A percentile compares a stretch with the other conserved stretches of the same genome.
phyloP scores from a whole-genome alignment of 2,888 invertebrate species.

The Hecatera dysodea region DNA sequence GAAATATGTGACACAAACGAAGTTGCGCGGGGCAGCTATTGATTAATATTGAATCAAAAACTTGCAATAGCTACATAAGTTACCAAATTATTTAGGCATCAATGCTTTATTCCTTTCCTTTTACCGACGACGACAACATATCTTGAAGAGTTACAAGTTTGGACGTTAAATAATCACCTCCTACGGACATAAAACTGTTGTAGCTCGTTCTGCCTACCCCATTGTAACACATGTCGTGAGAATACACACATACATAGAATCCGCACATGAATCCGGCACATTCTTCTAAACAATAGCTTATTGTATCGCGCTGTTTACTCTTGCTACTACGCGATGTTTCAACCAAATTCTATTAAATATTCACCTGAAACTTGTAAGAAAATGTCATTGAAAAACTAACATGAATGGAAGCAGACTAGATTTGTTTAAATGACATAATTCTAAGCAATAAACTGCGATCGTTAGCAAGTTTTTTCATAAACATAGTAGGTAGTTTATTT shows the following conservation, averaged over 20 bases:
- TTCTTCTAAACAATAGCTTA: conserved; percentile 68
- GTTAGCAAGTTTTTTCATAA: conserved; percentile 24
- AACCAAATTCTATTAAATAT: conserved; percentile 63
- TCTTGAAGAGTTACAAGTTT: not conserved
- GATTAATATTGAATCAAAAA: not conserved
- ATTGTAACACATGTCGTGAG: conserved; percentile 54
- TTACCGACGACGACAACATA: not conserved
- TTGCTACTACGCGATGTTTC: conserved; percentile 53
- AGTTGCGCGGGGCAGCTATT: too few relatives aligned
- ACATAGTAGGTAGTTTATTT: conserved; percentile 26
- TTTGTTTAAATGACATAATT: conserved; percentile 55
- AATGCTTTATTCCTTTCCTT: not conserved
- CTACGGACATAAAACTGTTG: conserved; percentile 1
- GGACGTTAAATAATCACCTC: not conserved
- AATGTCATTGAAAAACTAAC: conserved; percentile 51
- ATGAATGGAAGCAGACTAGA: conserved; percentile 40
- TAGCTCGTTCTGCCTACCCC: conserved; percentile 20
- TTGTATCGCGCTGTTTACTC: conserved; percentile 66
- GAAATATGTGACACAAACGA: too few relatives aligned
- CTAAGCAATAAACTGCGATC: not conserved
- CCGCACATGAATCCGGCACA: conserved; percentile 60
- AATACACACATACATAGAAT: conserved; percentile 54
- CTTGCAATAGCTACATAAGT: not conserved
- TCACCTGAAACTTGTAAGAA: conserved; percentile 55
- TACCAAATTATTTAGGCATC: not conserved